A percentile compares a stretch with the other conserved stretches of the same genome.
Conservation (phyloP, 2,797 vertebrate genomes). For the Eutrigla gurnardus region DNA sequence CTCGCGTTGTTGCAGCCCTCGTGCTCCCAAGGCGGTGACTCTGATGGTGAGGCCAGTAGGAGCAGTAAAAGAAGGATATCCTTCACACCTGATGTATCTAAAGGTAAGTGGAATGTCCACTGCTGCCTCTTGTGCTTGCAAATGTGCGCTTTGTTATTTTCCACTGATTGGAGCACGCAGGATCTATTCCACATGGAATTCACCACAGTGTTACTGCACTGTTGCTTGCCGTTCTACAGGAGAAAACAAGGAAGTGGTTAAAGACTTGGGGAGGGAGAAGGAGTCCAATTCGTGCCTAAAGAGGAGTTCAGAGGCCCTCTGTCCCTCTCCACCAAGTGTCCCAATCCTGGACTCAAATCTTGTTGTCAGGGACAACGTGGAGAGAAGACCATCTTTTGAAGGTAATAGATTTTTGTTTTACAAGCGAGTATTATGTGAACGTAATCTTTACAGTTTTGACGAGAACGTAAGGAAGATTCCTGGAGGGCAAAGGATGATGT, state of each 20-base stretch:
- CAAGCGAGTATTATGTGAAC: background rate
- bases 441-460: background rate
- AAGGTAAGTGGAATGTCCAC: constrained; percentile 85
- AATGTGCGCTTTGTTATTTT: constrained; percentile 59
- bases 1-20: constrained; percentile 79
- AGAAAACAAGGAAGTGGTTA: constrained; percentile 80
- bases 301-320: constrained; percentile 85
- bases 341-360: constrained; percentile 83
- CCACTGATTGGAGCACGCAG: constrained; percentile 34
- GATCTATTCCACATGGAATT: constrained; percentile 30
- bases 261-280: constrained; percentile 81
- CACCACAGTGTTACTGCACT: constrained; percentile 62
- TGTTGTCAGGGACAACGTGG: constrained; percentile 79
- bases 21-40: constrained; percentile 85
- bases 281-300: constrained; percentile 86
- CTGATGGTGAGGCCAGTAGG: constrained; percentile 86
- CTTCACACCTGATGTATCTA: constrained; percentile 89
- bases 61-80: constrained; percentile 92
- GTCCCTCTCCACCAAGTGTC: constrained; percentile 82
- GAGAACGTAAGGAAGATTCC: background rate
- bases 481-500: background rate
- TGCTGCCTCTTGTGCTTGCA: constrained; percentile 3
- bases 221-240: constrained; percentile 74
- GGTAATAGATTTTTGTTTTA: constrained; percentile 78
- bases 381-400: constrained; percentile 86